These are phyloP conservation scores for Drosophila stalkeri DNA, from an alignment of 2,888 invertebrate genomes.

Conservation along the genomic window DNA sequence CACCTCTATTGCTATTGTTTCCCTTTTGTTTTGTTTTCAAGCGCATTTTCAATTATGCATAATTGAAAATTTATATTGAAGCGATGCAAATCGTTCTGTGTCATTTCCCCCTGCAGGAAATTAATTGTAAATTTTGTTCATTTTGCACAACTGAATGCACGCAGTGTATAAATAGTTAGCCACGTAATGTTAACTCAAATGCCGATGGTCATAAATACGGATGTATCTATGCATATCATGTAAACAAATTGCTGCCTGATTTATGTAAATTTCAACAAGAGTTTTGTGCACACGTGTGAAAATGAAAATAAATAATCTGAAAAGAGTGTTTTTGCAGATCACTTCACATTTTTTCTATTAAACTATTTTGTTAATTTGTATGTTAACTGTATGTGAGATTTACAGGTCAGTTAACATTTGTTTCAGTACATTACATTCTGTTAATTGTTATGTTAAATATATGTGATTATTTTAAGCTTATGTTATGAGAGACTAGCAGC, in stretches of 20 bases:
- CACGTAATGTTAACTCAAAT: slow-evolving; percentile 26
- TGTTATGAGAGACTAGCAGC: no score
- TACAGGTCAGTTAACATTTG: neutral
- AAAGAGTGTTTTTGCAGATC: slow-evolving; percentile 2
- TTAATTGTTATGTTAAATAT: neutral
- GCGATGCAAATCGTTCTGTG: slow-evolving; percentile 40
- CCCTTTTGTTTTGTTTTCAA: slow-evolving; percentile 2
- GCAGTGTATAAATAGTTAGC: slow-evolving; percentile 33
- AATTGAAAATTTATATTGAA: slow-evolving; percentile 35
- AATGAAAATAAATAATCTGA: neutral
- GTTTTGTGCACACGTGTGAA: slow-evolving; percentile 1
- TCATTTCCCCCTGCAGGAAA: slow-evolving; percentile 66
- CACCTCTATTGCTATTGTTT: neutral
- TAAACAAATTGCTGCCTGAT: slow-evolving; percentile 16
- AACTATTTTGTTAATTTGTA: neutral
- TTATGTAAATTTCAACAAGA: slow-evolving; percentile 44
- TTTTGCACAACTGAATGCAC: slow-evolving; percentile 23
- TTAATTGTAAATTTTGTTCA: slow-evolving; percentile 70
- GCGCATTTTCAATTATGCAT: slow-evolving; percentile 56
- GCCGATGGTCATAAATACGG: slow-evolving; percentile 17
- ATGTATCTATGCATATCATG: slow-evolving; percentile 10
- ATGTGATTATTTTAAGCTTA: neutral
- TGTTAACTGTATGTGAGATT: neutral
- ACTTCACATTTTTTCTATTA: neutral
- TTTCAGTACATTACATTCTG: neutral